Evolutionary conservation across 2,888 invertebrate species (phyloP), one percentile per base, ranked within the genome.

Genomic region (Orthosia incerta): DNA sequence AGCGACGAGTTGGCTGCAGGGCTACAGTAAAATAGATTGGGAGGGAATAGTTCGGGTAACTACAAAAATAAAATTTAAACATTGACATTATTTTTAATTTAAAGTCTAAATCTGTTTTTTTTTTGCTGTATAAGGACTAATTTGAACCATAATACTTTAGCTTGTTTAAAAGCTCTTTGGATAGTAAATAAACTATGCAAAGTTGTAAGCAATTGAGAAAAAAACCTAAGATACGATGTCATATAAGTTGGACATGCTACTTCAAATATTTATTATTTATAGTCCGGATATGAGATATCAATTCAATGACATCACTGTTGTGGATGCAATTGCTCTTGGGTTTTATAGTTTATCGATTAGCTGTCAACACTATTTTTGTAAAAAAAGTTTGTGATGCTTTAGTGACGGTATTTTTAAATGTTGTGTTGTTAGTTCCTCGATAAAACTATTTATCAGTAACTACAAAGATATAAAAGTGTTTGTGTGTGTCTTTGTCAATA

Each of bases 211-310:
- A 39, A 65, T 45, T 51, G 26, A 12, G n/a, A n/a, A n/a, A 60
- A 46, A 3, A 65, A 45, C 9, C 56, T 59, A 2, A 26, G 26
- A 26, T 26, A 26, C 26, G 1, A 15, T 57, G 16, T 65, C 23
- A 45, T 60, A 70, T 11, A 61, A 70, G 0, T 61, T 39, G 23
- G 48, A 55, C 3, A 61, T 11, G 50, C 15, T 18, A 39, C 20
- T 48, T 48, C 4, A 72, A 74, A 69, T 73, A 83, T 82, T 73
- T 79, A 83, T 81, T 62, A 26, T 26, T 26, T 26, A 26, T 26
- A 2, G 26, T 26, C 3, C n/a, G 56, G 26, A 16, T 70, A 79
- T 79, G 45, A 60, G 60, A 45, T 13, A 48, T 70, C 20, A 18
- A 26, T 48, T 53, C 53, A 13, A 55, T 78, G 77, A 80, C 82